Evolutionary conservation across 2,113 vertebrate species (phyloP), one percentile per base, ranked within the genome.

Genomic region (Syrmaticus mikado): DNA sequence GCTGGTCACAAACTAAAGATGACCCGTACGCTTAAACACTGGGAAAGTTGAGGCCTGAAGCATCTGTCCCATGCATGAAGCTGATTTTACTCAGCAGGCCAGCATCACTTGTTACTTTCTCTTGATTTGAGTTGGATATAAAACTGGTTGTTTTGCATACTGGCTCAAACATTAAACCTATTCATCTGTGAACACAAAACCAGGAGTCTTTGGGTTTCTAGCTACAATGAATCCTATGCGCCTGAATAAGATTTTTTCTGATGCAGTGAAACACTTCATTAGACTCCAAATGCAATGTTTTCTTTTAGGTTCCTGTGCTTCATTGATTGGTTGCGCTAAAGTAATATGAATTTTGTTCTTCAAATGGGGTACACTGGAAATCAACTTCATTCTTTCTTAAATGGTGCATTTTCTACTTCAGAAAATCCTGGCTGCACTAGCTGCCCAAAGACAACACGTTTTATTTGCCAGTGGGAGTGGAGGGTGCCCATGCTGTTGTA

Each of bases 351-450:
- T 89, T 92, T 78, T 65, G 25, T 38, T 55, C 86, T 70, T 43
- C 13, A 65, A 38, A 74, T 57, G 38, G 46, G 28, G 17, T 25
- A 52, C 28, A 27, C 38, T 58, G 46, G 60, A 80, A 91, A 91
- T 72, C n/a, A 70, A 28, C 15, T 53, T 85, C 4, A 30, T 76
- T 87, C 58, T 87, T 91, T 76, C 48, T 74, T 58, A 87, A 93
- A 71, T 46, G 16, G 58, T 80, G n/a, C 11, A 4, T 18, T 41
- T 74, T 73, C 52, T 30, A 10, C 27, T 86, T 79, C 10, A 28
- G 66, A 77, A 68, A 48, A 27, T 19, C 10, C 27, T 53, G 53
- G 19, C 43, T 82, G 83, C 60, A 34, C n/a, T 18, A 28, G 21
- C 48, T 32, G 40, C 22, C 36, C 18, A 58, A 70, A 8, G 0